Base-by-base conservation (phyloP, 92 coral and sea anemone species). In the Ricordea florida region DNA sequence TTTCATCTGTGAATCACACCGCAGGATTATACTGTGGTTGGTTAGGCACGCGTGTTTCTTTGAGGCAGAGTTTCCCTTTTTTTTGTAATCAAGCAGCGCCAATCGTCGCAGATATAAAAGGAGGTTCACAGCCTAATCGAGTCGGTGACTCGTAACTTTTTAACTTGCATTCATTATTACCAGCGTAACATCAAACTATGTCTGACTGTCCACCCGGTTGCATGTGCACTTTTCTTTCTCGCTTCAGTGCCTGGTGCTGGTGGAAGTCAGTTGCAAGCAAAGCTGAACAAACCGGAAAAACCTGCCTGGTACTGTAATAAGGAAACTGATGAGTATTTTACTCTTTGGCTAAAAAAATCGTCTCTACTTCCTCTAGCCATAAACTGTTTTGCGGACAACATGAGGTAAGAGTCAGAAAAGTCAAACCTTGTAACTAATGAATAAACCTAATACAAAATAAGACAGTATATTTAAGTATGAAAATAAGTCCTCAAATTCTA, bases 211-310 rank as follows among this genome's bases (percentile, higher is more conserved):
- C n/a, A n/a, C n/a, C n/a, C n/a, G n/a, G n/a, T n/a, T n/a, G n/a
- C n/a, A n/a, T n/a, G 14, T 2, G 22, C 11, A 9, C 0, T 29
- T 61, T 17, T 21, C 18, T 62, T 43, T 63, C 57, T 35, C 20
- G 13, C 13, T 9, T 22, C 37, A 91, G 97, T 91, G 38, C 97
- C 97, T 15, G 97, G 97, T 11, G 79, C 87, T 11, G 97, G 93
- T 1, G 97, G 93, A 20, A 87, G 93, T 29, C 97, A 91, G 52
- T 48, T 91, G 0, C 79, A 91, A 44, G 93, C 90, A 34, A 91
- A 87, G 40, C 92, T 91, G 34, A 83, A 91, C 87, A 91, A 91
- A 33, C 90, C 93, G 7, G 32, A 63, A 22, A 68, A 45, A 8
- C 49, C 5, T 2, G 87, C 82, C 62, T 87, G 90, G 93, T 91